These are phyloP conservation scores for Muscina levida DNA, from an alignment of 2,888 invertebrate species.

Conservation along the genomic window DNA sequence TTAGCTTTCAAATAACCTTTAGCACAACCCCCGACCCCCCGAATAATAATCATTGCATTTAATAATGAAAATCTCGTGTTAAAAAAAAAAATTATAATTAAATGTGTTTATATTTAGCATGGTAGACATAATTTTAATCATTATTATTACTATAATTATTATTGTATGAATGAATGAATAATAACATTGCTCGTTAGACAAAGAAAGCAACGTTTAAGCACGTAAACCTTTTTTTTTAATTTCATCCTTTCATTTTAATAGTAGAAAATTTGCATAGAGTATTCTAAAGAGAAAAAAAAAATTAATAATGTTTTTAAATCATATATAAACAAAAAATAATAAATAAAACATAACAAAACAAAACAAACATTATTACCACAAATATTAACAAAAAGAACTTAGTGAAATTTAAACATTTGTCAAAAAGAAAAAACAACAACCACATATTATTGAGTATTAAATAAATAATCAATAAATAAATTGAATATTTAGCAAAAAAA, in stretches of 20 bases:
- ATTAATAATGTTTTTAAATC: slow-evolving; percentile 29
- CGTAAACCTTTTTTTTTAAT: not conserved
- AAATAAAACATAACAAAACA: slow-evolving; percentile 30
- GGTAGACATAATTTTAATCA: slow-evolving; percentile 37
- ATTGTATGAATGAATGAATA: slow-evolving; percentile 13
- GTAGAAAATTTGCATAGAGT: slow-evolving; percentile 30
- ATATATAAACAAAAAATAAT: slow-evolving; percentile 34
- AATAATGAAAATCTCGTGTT: slow-evolving; percentile 31
- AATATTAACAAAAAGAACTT: slow-evolving; percentile 19
- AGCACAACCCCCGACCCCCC: too few species aligned
- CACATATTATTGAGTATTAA: slow-evolving; percentile 30
- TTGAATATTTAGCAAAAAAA: slow-evolving; percentile 36
- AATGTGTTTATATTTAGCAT: slow-evolving; percentile 50
- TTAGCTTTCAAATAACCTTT: too few species aligned
- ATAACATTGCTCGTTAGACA: slow-evolving; percentile 17
- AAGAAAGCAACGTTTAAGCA: not conserved
- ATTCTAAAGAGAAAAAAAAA: slow-evolving; percentile 28
- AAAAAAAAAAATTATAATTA: slow-evolving; percentile 38
- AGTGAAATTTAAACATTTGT: slow-evolving; percentile 37
- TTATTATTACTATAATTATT: slow-evolving; percentile 36
- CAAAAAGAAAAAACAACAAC: slow-evolving; percentile 39
- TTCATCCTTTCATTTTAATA: not conserved
- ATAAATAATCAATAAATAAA: slow-evolving; percentile 39
- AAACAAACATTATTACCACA: slow-evolving; percentile 27
- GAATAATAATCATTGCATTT: slow-evolving; percentile 46